Base-by-base conservation (phyloP, 1,140 invertebrate genomes). In the Asobara japonica region DNA sequence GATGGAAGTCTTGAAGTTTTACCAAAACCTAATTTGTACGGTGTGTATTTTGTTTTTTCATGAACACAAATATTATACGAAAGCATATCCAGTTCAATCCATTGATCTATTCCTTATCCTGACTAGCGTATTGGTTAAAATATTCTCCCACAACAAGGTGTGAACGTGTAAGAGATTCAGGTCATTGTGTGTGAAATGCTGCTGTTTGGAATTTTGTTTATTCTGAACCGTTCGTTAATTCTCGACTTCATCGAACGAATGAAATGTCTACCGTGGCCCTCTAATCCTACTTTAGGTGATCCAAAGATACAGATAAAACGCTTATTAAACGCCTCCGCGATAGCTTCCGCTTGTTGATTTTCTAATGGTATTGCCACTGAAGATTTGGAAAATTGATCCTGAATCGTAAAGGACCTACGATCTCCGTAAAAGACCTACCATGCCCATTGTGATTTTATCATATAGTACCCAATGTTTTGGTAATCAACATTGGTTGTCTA, bases 381-480 rank as follows among this genome's bases (percentile, higher is more conserved):
- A 64, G 29, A 64, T 29, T 64, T 64, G 27, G 61, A 64, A 16
- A 64, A 29, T 64, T n/a, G 18, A 25, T 64, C 29, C 6, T n/a
- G n/a, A n/a, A n/a, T n/a, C n/a, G n/a, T n/a, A n/a, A n/a, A n/a
- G n/a, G n/a, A n/a, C n/a, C n/a, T n/a, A n/a, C 25, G 25, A 25
- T 64, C 29, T 64, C 16, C 2, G 25, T 29, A 33, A 6, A 6
- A 33, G 31, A 33, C 31, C 10, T 10, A 33, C 3, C 6, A 30
- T 29, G 61, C 5, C 10, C 48, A 56, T 56, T 56, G 48, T n/a
- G n/a, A 56, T n/a, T n/a, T 18, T 22, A n/a, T 29, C 27, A 29
- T 6, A 64, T 64, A 27, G 25, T 64, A 1, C 27, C 25, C 6
- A 25, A 11, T 29, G 61, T 64, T 8, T 29, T 25, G 16, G 16